Conservation (phyloP, 2,888 invertebrate species). For the Leucophora obtusa region DNA sequence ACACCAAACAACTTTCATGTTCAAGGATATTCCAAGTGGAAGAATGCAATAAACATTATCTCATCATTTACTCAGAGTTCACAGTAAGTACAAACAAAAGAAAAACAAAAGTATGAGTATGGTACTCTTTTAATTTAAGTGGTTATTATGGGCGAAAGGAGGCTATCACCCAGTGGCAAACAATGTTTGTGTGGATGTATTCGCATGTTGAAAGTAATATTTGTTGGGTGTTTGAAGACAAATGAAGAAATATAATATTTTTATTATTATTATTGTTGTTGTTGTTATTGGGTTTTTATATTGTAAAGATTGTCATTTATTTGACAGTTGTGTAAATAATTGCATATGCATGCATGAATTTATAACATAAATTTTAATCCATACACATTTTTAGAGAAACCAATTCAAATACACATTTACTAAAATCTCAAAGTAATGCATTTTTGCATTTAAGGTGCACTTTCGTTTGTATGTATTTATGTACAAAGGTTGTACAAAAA, state of each 20-base stretch:
- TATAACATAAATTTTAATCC: conserved; percentile 60
- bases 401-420: conserved; percentile 4
- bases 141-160: background rate
- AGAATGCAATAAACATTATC: conserved; percentile 64
- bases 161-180: background rate
- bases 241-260: conserved; percentile 38
- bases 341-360: conserved; percentile 62
- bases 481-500: background rate
- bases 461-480: background rate
- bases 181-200: conserved; percentile 10
- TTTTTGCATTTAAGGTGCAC: conserved; percentile 33
- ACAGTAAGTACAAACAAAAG: conserved; percentile 30
- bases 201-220: background rate
- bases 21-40: conserved; percentile 67
- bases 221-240: conserved; percentile 1
- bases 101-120: background rate
- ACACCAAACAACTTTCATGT: conserved; percentile 65
- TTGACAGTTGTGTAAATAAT: conserved; percentile 63
- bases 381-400: background rate
- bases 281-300: conserved; percentile 31
- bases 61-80: conserved; percentile 51
- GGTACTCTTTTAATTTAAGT: background rate
- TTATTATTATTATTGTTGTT: conserved; percentile 24
- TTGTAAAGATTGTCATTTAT: conserved; percentile 64
- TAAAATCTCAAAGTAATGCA: conserved; percentile 19